Conservation (phyloP, 2,113 vertebrate genomes). For the Picathartes gymnocephalus region DNA sequence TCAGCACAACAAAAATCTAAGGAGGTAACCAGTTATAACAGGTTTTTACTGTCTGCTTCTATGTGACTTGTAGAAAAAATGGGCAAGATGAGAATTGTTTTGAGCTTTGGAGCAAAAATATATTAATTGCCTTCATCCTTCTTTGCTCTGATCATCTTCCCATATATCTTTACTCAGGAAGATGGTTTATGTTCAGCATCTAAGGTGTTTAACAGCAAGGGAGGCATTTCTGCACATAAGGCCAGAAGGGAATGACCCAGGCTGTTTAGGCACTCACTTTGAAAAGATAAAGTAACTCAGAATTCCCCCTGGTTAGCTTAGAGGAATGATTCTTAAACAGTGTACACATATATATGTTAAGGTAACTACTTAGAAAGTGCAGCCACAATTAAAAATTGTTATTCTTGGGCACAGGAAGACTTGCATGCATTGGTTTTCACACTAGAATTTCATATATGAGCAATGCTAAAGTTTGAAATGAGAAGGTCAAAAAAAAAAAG, state of each 20-base stretch:
- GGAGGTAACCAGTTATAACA: background rate
- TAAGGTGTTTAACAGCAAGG: background rate
- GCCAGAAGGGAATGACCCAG: background rate
- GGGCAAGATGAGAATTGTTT: background rate
- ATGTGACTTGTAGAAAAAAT: background rate
- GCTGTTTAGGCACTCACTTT: background rate
- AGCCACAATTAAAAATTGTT: background rate
- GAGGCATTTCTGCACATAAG: background rate
- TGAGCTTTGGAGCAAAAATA: background rate
- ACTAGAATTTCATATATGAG: background rate
- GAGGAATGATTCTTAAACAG: background rate
- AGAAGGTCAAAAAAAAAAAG: background rate
- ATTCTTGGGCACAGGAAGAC: background rate
- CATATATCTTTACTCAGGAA: background rate
- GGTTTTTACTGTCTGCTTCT: background rate
- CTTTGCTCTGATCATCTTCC: background rate
- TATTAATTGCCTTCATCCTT: background rate
- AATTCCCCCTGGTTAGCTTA: background rate
- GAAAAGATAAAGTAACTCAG: background rate
- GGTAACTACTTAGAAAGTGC: background rate
- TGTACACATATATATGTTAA: background rate
- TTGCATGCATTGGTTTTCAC: background rate
- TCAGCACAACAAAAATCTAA: background rate
- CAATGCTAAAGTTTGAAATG: background rate
- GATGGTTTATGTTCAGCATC: fast-evolving